Base-by-base conservation (phyloP, 2,888 invertebrate species). In the Tanypteryx hageni region DNA sequence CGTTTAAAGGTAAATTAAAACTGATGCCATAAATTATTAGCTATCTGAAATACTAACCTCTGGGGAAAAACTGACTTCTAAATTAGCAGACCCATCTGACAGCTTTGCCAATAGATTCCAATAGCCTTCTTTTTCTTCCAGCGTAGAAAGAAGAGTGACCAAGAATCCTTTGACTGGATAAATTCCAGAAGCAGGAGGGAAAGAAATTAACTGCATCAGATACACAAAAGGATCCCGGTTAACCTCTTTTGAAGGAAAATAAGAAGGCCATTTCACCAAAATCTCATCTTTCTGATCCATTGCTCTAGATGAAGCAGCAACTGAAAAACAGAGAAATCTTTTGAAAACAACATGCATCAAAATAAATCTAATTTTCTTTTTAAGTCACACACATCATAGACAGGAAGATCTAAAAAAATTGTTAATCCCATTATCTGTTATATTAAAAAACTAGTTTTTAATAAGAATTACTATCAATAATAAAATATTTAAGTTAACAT, bases 141-240 rank as follows among this genome's bases (percentile, higher is more conserved):
- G 94, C 94, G 96, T 96, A 10, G 96, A 96, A 10, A 96, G 93
- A 22, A 97, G 94, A 92, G 95, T 95, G 94, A 96, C 95, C 92
- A 97, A 96, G 94, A 96, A 96, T 0, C 95, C 97, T 94, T 96
- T 96, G 0, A 97, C 95, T 93, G 95, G 96, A 93, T 96, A 96
- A 56, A 95, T 95, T 92, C 95, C 96, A 0, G 95, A 94, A 93
- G 56, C 92, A 57, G 89, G 31, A 85, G 31, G 92, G 92, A 64
- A 92, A 58, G 84, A 68, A 22, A 95, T 95, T 27, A 96, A 95
- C 93, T 96, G 95, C 93, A 95, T 95, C 92, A 96, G 95, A 93
- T 95, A 96, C 7, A 95, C 94, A 93, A 95, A 96, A 0, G 96
- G 96, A 92, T 95, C 95, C 0, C 94, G 57, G 11, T 95, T 93